Evolutionary conservation across 2,888 invertebrate genomes (phyloP).

Genomic region (Napeogenes sylphis): DNA sequence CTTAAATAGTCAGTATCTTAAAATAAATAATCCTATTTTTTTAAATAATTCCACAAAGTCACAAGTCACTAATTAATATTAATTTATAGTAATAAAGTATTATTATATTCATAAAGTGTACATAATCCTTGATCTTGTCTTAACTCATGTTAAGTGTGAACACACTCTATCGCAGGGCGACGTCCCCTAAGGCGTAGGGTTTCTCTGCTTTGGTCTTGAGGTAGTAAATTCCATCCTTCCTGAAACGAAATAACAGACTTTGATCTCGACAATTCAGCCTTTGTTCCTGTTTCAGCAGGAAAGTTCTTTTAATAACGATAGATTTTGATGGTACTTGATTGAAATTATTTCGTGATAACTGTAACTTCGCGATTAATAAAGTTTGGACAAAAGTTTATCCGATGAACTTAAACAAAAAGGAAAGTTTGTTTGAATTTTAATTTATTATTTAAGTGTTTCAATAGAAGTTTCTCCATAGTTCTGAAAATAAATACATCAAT

Average conservation of each 20-base stretch:
- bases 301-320: slow-evolving; percentile 16
- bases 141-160: slow-evolving; percentile 2
- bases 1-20: no score
- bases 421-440: no score
- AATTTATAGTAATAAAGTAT: no score
- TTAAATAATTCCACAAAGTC: no score
- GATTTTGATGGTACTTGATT: not conserved
- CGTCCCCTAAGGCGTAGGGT: slow-evolving; percentile 70
- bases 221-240: slow-evolving; percentile 77
- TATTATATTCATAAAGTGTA: slow-evolving; percentile 25
- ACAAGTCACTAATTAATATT: no score
- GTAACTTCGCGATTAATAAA: not conserved
- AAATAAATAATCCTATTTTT: no score
- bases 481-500: no score
- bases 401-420: no score
- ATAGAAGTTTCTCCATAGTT: no score
- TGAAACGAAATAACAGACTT: slow-evolving; percentile 60
- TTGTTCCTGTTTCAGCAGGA: slow-evolving; percentile 13
- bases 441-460: no score
- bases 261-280: slow-evolving; percentile 26
- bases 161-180: slow-evolving; percentile 30
- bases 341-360: slow-evolving; percentile 4
- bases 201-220: slow-evolving; percentile 72
- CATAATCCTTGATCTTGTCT: slow-evolving; percentile 11
- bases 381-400: not conserved